Conservation (phyloP, 1,140 invertebrate genomes). For the Globodera rostochiensis region DNA sequence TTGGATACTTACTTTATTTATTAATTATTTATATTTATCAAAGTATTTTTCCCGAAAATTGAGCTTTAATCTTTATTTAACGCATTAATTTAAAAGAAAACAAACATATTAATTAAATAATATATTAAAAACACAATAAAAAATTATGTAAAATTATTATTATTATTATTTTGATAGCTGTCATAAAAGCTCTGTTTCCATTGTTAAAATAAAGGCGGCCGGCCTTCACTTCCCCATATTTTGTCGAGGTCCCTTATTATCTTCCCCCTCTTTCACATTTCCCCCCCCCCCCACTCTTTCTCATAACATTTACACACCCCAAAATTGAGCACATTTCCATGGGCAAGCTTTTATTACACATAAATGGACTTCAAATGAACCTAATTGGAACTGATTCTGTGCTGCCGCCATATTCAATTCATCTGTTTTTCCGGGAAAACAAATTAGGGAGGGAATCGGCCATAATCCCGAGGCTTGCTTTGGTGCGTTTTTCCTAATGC, state of each 20-base stretch:
- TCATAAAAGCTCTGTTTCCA: background rate
- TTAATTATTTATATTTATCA: no score
- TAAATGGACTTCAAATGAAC: background rate
- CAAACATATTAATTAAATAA: no score
- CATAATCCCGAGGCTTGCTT: background rate
- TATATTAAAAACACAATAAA: no score
- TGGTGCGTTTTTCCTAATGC: background rate
- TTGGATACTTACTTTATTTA: no score
- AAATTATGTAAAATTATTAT: background rate
- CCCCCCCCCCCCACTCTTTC: constrained; percentile 3
- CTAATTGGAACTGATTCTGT: constrained; percentile 17
- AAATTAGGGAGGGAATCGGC: background rate
- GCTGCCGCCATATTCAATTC: background rate
- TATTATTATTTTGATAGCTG: background rate
- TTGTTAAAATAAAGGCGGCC: background rate
- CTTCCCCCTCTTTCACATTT: background rate
- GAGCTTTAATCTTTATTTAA: no score
- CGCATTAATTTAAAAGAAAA: no score
- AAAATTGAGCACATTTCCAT: background rate
- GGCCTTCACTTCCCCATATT: background rate
- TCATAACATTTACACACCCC: background rate
- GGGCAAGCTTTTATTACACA: background rate
- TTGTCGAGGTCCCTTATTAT: background rate
- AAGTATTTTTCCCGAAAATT: no score
- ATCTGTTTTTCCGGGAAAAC: constrained; percentile 2